Conservation (phyloP, 2,797 vertebrate genomes). For the Cyprinodon diabolis region DNA sequence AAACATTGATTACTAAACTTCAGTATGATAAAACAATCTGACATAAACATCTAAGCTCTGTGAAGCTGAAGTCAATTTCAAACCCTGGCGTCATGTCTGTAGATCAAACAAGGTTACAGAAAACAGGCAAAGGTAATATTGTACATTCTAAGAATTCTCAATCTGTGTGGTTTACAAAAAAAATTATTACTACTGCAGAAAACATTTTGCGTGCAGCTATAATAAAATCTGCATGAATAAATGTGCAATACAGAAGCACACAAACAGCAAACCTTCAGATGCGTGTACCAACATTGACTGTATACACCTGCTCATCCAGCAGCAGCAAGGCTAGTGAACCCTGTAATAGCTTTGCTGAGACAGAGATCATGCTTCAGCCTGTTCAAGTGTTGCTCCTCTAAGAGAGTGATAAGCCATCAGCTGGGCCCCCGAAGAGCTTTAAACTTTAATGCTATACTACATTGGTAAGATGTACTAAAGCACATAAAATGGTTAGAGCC, state of each 20-base stretch:
- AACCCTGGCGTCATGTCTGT: background rate
- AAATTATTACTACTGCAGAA: conserved; percentile 30
- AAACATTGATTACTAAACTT: too few relatives aligned
- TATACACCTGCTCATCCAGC: conserved; percentile 64
- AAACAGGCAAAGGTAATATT: conserved; percentile 44
- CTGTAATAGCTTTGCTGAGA: conserved; percentile 80
- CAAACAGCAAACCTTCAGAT: conserved; percentile 30
- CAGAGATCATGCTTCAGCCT: conserved; percentile 71
- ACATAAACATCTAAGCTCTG: background rate
- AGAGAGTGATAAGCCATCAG: conserved; percentile 72
- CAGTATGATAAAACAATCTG: background rate
- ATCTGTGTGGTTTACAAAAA: conserved; percentile 46
- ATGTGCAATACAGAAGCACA: conserved; percentile 19
- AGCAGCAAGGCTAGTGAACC: conserved; percentile 62
- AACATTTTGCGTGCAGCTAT: conserved; percentile 54
- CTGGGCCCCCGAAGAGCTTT: conserved; percentile 54
- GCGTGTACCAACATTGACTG: conserved; percentile 47
- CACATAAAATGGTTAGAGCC: conserved; percentile 31
- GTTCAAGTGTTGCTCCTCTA: conserved; percentile 66
- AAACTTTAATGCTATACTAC: conserved; percentile 64
- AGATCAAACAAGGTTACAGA: conserved; percentile 2
- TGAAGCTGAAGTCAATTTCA: background rate
- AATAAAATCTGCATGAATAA: conserved; percentile 34
- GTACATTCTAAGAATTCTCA: conserved; percentile 35
- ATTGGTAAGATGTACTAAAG: conserved; percentile 53